Conservation (phyloP, 2,888 invertebrate genomes). For the Drosophila incognita region DNA sequence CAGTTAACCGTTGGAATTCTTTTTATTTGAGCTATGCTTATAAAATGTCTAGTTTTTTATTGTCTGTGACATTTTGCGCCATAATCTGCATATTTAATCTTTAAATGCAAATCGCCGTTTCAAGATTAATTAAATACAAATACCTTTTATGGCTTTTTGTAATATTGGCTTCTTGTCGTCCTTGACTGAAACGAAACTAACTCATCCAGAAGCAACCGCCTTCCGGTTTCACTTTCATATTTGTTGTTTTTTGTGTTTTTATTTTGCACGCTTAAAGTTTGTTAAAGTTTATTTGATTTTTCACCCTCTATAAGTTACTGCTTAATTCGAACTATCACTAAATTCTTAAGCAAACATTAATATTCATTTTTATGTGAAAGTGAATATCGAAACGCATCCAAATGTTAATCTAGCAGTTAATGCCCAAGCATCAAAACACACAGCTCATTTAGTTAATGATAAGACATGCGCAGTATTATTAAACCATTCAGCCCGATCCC, state of each 20-base stretch:
- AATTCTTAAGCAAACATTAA: neutral
- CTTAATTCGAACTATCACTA: neutral
- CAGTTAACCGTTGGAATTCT: neutral
- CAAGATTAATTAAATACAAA: constrained; percentile 5
- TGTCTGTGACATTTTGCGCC: neutral
- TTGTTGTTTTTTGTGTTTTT: constrained; percentile 12
- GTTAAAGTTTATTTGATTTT: neutral
- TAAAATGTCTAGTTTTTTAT: neutral
- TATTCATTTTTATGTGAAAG: constrained; percentile 8
- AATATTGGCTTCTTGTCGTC: constrained; percentile 1
- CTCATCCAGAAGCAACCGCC: constrained; percentile 3
- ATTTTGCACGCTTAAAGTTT: neutral
- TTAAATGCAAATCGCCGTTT: constrained; percentile 9
- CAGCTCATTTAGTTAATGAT: constrained; percentile 49
- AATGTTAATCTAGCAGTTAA: constrained; percentile 9
- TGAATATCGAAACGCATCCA: constrained; percentile 13
- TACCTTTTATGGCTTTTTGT: constrained; percentile 1
- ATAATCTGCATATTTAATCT: neutral
- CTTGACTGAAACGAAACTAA: neutral
- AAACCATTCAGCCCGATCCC: constrained; percentile 2
- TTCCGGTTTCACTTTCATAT: constrained; percentile 44
- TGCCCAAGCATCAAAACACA: constrained; percentile 12
- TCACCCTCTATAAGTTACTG: neutral
- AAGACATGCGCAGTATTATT: constrained; percentile 32
- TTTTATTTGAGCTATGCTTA: neutral